phyloP scores from a whole-genome alignment of 2,888 invertebrate genomes.

The Abscondita cerata region DNA sequence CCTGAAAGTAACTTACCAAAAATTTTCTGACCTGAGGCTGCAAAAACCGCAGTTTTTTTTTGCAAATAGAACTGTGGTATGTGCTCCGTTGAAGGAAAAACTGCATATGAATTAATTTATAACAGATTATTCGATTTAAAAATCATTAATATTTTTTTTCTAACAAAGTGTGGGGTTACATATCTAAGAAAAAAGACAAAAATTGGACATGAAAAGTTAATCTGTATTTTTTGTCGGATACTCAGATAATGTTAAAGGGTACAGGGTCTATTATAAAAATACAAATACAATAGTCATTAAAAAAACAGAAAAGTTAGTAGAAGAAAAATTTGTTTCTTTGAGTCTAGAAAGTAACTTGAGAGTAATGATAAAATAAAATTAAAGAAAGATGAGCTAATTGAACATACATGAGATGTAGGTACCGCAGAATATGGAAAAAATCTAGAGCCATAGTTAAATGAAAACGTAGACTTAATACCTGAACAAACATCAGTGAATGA shows the following conservation, averaged over 20 bases:
- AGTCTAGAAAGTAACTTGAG: background rate
- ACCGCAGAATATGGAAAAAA: too few species aligned
- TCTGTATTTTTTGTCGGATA: background rate
- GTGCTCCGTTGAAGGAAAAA: conserved; percentile 34
- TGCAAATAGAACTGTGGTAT: conserved; percentile 37
- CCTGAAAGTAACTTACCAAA: conserved; percentile 29
- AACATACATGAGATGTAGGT: too few species aligned
- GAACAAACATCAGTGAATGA: too few species aligned
- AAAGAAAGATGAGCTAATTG: too few species aligned
- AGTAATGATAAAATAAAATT: background rate
- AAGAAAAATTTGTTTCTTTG: background rate
- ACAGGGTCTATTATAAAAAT: background rate
- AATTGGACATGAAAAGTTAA: background rate
- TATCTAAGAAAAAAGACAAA: conserved; percentile 5
- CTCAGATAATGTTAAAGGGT: background rate
- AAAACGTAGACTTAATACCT: too few species aligned
- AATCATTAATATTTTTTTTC: background rate
- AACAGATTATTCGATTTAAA: conserved; percentile 18
- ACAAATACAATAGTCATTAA: background rate
- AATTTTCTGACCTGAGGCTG: conserved; percentile 51
- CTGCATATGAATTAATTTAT: conserved; percentile 51
- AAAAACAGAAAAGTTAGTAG: background rate
- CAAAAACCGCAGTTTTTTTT: conserved; percentile 37
- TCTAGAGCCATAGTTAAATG: too few species aligned
- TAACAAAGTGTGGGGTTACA: background rate